phyloP scores from a whole-genome alignment of 2,888 invertebrate genomes.

The Morpho helenor region DNA sequence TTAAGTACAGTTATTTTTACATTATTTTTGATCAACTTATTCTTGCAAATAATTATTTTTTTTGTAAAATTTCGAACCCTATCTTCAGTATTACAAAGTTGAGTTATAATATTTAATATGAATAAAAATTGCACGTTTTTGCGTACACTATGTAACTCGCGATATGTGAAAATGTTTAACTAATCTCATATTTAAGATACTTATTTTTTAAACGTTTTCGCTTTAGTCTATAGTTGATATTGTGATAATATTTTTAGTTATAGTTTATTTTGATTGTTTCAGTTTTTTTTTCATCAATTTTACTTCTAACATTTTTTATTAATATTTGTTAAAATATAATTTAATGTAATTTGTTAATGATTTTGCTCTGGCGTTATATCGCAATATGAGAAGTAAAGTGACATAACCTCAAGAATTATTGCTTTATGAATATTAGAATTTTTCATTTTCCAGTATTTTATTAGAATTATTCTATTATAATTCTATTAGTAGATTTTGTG shows the following conservation, averaged over 20 bases:
- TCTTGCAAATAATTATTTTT: background rate
- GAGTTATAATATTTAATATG: constrained; percentile 33
- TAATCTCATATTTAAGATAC: constrained; percentile 1
- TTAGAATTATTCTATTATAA: too few relatives aligned
- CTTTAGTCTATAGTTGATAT: constrained; percentile 28
- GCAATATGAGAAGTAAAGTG: too few relatives aligned
- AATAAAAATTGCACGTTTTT: too few relatives aligned
- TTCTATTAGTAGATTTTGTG: too few relatives aligned
- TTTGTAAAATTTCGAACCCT: constrained; percentile 2
- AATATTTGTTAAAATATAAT: background rate
- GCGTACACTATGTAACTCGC: background rate
- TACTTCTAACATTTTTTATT: constrained; percentile 7
- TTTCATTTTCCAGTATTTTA: too few relatives aligned
- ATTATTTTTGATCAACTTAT: background rate
- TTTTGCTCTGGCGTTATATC: too few relatives aligned
- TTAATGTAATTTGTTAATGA: background rate
- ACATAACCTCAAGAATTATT: too few relatives aligned
- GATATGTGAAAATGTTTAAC: background rate
- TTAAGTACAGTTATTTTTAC: background rate
- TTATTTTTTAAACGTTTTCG: constrained; percentile 25
- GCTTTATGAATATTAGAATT: too few relatives aligned
- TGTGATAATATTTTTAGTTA: constrained; percentile 39
- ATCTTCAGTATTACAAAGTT: constrained; percentile 58
- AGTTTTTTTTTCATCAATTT: constrained; percentile 15
- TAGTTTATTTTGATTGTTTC: constrained; percentile 25